A percentile compares a stretch with the other conserved stretches of the same genome.
Evolutionary conservation across 2,888 invertebrate genomes (phyloP).

Genomic region (Lochmaea capreae): DNA sequence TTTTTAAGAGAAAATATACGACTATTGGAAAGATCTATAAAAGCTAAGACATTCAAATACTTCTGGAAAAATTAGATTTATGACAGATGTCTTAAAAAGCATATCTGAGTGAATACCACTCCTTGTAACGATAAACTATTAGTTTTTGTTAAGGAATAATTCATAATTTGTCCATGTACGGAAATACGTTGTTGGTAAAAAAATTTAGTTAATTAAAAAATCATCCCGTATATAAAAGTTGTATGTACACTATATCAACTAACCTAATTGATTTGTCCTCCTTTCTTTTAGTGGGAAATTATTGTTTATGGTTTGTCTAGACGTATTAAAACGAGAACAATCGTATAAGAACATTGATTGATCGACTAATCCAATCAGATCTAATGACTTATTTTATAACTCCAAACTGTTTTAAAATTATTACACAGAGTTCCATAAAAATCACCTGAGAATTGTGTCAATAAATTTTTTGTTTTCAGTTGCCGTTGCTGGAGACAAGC

Average conservation of each 20-base stretch:
- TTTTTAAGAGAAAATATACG: too few relatives aligned
- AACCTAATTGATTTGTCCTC: conserved; percentile 15
- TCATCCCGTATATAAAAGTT: background rate
- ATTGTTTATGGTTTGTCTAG: conserved; percentile 11
- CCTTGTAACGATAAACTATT: too few relatives aligned
- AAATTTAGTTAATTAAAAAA: background rate
- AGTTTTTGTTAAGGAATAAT: background rate
- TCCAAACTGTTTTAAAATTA: background rate
- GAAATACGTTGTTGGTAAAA: background rate
- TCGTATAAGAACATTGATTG: background rate
- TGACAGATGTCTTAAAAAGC: too few relatives aligned
- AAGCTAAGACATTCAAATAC: too few relatives aligned
- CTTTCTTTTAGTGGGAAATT: conserved; percentile 10
- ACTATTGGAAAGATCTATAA: too few relatives aligned
- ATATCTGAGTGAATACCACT: too few relatives aligned
- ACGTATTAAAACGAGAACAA: background rate
- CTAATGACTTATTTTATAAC: background rate
- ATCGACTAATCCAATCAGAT: background rate
- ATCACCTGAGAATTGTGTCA: background rate
- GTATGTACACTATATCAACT: conserved; percentile 6
- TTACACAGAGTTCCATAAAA: background rate
- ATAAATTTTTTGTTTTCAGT: conserved; percentile 53
- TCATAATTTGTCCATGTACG: background rate
- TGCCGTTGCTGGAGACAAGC: conserved; percentile 61
- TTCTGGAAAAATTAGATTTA: too few relatives aligned